Evolutionary conservation across 2,797 vertebrate genomes (phyloP).

Genomic region (Cynopterus sphinx): DNA sequence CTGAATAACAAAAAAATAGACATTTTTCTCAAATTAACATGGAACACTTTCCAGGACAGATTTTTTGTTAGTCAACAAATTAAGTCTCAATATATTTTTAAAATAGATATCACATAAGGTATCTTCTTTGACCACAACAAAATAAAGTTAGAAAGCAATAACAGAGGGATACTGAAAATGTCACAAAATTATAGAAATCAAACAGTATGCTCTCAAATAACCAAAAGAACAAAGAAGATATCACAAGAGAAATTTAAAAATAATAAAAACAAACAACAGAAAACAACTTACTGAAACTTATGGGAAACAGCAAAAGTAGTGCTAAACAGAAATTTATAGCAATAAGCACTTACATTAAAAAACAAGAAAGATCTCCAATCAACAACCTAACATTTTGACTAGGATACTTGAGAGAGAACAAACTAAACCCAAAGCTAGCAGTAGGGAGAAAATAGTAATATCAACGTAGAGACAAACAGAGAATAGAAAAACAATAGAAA

Average conservation of each 20-base stretch:
- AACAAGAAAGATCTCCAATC: neutral
- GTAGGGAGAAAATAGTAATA: neutral
- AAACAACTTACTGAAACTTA: neutral
- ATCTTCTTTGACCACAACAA: neutral
- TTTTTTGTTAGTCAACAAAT: neutral
- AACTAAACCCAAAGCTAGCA: neutral
- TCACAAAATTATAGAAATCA: neutral
- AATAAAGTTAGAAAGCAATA: neutral
- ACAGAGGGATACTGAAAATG: neutral
- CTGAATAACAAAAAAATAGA: neutral
- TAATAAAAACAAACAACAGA: neutral
- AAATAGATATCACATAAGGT: neutral
- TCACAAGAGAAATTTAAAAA: neutral
- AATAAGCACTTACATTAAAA: neutral
- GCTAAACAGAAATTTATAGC: neutral
- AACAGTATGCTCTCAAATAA: neutral
- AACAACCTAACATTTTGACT: neutral
- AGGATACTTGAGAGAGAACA: neutral
- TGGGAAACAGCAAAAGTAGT: neutral
- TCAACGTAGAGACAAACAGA: neutral
- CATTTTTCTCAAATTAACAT: neutral
- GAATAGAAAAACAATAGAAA: neutral
- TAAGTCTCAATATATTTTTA: neutral
- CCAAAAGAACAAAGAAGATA: neutral
- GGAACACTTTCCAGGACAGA: neutral